These are phyloP conservation scores for Phodopus roborovskii DNA, from an alignment of 2,113 vertebrate genomes.

Conservation along the genomic window DNA sequence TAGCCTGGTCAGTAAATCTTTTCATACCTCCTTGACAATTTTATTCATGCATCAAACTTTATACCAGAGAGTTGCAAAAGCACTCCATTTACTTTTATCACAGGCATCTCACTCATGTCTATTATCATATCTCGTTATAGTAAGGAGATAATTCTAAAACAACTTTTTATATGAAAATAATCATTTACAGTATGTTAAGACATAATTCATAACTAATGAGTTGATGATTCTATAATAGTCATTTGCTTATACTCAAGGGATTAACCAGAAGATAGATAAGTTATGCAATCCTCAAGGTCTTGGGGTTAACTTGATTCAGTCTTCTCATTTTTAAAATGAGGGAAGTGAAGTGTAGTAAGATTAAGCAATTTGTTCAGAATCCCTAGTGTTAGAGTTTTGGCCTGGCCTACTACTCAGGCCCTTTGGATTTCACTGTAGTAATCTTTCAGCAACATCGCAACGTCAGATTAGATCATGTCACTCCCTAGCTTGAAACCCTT, in stretches of 20 bases:
- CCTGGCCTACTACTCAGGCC: neutral
- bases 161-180: constrained; percentile 9
- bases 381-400: neutral
- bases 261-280: constrained; percentile 39
- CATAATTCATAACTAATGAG: constrained; percentile 1
- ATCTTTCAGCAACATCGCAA: neutral
- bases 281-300: constrained; percentile 31
- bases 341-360: constrained; percentile 19
- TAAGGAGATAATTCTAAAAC: constrained; percentile 26
- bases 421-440: constrained; percentile 41
- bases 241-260: constrained; percentile 24
- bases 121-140: neutral
- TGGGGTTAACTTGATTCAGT: constrained; percentile 26
- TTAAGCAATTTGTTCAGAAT: constrained; percentile 23
- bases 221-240: neutral
- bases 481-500: constrained; percentile 11
- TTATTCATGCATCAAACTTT: constrained; percentile 60
- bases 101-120: constrained; percentile 23
- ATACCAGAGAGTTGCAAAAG: constrained; percentile 67
- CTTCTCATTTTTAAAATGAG: constrained; percentile 53
- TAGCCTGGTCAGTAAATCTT: constrained; percentile 44
- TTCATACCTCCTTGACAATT: constrained; percentile 59
- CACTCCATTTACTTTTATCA: constrained; percentile 54
- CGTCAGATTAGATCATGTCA: constrained; percentile 28
- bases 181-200: constrained; percentile 49